phyloP scores from a whole-genome alignment of 2,888 invertebrate species.

The Acrobasis repandana region DNA sequence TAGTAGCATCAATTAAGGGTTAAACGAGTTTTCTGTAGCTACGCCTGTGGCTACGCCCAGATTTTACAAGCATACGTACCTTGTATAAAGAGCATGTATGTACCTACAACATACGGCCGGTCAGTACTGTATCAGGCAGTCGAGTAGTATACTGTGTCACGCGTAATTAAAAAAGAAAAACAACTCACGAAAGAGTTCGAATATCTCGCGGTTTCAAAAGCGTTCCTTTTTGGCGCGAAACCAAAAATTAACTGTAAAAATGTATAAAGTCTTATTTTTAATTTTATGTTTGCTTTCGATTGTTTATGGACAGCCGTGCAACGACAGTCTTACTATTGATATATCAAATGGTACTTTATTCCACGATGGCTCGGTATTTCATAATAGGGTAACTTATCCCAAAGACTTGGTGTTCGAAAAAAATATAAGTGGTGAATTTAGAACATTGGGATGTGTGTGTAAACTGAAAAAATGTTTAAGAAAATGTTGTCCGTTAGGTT shows the following conservation, averaged over 20 bases:
- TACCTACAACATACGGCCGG: neutral
- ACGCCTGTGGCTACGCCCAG: neutral
- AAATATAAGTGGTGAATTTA: neutral
- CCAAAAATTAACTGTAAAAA: conserved; percentile 12
- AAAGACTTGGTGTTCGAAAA: conserved; percentile 13
- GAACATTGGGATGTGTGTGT: conserved; percentile 11
- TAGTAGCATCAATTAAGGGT: too few species aligned
- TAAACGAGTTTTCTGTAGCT: neutral
- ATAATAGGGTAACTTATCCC: neutral
- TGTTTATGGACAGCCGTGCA: conserved; percentile 11
- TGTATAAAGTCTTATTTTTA: conserved; percentile 14
- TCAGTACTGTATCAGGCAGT: conserved; percentile 11
- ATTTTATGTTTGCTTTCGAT: conserved; percentile 6
- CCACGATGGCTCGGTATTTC: conserved; percentile 16
- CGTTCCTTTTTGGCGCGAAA: conserved; percentile 10
- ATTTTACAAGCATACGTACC: neutral
- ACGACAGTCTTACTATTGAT: conserved; percentile 14
- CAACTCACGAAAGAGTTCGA: conserved; percentile 3
- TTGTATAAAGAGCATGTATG: neutral
- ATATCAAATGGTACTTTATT: conserved; percentile 10
- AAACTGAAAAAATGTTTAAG: conserved; percentile 12
- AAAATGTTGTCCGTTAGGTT: conserved; percentile 22
- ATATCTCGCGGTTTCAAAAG: neutral
- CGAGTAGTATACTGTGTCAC: conserved; percentile 8
- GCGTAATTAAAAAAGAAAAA: conserved; percentile 14